phyloP scores from a whole-genome alignment of 2,113 vertebrate species.

The Istiophorus platypterus region DNA sequence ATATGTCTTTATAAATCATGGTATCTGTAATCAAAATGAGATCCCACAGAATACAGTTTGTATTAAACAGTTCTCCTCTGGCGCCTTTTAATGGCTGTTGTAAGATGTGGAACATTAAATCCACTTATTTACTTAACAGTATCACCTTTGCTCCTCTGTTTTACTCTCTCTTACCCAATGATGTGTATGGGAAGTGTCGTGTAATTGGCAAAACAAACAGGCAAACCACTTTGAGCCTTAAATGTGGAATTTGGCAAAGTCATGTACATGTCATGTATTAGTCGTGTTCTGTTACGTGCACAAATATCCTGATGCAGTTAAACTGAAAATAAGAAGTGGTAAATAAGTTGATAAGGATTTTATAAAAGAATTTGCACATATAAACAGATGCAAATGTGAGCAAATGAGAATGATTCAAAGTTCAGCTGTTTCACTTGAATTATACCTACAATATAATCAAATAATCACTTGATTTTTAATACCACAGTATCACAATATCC shows the following conservation, averaged over 20 bases:
- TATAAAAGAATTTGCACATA: not conserved
- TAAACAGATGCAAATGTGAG: not conserved
- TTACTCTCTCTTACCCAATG: not conserved
- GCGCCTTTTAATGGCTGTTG: slow-evolving; percentile 30
- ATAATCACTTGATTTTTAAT: not conserved
- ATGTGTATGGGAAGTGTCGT: not conserved
- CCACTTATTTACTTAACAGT: slow-evolving; percentile 22
- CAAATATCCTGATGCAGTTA: not conserved
- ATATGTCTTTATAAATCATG: slow-evolving; percentile 56
- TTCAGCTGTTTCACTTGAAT: not conserved
- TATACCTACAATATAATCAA: not conserved
- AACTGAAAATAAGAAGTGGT: not conserved
- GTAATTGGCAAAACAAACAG: not conserved
- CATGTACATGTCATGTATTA: not conserved
- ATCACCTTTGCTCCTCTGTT: slow-evolving; percentile 20
- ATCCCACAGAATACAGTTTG: slow-evolving; percentile 25
- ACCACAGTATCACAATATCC: not conserved
- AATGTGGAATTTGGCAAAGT: not conserved
- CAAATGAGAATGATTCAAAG: not conserved
- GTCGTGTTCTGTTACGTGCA: not conserved
- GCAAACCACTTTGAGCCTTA: not conserved
- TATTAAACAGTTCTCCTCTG: slow-evolving; percentile 25
- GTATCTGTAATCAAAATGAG: slow-evolving; percentile 41
- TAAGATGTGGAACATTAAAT: slow-evolving; percentile 35
- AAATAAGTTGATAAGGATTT: not conserved